Conservation (phyloP, 2,888 invertebrate species). For the Hydropsyche betteni region DNA sequence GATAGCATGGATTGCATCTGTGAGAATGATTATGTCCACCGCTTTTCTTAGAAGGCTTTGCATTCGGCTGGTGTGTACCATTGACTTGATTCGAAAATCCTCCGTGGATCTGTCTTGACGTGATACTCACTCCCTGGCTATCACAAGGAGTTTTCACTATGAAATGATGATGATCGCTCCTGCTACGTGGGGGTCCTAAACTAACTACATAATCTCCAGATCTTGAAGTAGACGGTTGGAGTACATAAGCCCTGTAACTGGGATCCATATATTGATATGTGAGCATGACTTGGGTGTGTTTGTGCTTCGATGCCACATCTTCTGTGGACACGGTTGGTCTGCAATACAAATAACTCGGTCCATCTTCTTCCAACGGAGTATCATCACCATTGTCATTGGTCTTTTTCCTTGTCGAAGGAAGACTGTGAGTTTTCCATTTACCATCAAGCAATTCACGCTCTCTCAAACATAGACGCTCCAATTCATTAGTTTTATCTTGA, state of each 20-base stretch:
- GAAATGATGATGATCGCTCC: slow-evolving; percentile 74
- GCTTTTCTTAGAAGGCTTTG: slow-evolving; percentile 53
- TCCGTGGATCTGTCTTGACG: slow-evolving; percentile 52
- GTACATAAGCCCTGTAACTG: slow-evolving; percentile 73
- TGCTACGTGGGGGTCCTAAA: slow-evolving; percentile 73
- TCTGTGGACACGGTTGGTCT: slow-evolving; percentile 85
- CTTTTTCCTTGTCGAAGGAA: slow-evolving; percentile 85
- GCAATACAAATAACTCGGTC: slow-evolving; percentile 69
- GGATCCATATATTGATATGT: slow-evolving; percentile 78
- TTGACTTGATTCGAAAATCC: slow-evolving; percentile 46
- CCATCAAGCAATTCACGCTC: slow-evolving; percentile 85
- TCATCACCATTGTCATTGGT: slow-evolving; percentile 64
- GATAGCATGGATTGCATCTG: slow-evolving; percentile 77
- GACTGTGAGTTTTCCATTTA: slow-evolving; percentile 89
- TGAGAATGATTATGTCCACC: slow-evolving; percentile 61
- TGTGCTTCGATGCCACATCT: slow-evolving; percentile 70
- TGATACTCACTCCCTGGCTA: slow-evolving; percentile 55
- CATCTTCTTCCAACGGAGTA: slow-evolving; percentile 59
- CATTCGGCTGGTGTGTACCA: slow-evolving; percentile 57
- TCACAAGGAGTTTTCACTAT: slow-evolving; percentile 66
- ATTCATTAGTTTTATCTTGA: slow-evolving; percentile 84
- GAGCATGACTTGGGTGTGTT: slow-evolving; percentile 64
- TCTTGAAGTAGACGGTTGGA: slow-evolving; percentile 71
- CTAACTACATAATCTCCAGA: slow-evolving; percentile 78
- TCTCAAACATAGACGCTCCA: slow-evolving; percentile 81